These are phyloP conservation scores for Tubulanus polymorphus DNA, from an alignment of 2,888 invertebrate species.

Conservation along the genomic window DNA sequence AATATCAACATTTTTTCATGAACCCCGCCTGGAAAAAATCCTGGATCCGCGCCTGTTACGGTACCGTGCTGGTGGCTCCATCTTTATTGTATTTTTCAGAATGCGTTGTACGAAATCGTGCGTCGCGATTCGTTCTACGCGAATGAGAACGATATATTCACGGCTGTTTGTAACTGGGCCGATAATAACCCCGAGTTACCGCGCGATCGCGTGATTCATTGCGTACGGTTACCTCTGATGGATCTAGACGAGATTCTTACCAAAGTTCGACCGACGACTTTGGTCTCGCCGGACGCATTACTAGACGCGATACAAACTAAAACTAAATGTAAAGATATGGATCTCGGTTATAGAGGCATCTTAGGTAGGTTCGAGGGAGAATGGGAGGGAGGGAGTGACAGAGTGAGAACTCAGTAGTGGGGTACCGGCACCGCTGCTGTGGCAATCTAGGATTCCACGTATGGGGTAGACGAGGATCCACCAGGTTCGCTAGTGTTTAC, in stretches of 20 bases:
- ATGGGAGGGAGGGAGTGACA: no score
- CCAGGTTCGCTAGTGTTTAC: no score
- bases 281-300: constrained; percentile 83
- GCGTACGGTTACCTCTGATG: constrained; percentile 80
- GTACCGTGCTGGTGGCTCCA: no score
- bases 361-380: constrained; percentile 28
- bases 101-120: constrained; percentile 77
- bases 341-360: constrained; percentile 76
- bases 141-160: constrained; percentile 91
- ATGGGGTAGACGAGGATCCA: no score
- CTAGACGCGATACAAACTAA: constrained; percentile 91
- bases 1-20: no score
- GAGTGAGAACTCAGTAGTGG: no score
- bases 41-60: no score
- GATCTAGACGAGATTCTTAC: constrained; percentile 80
- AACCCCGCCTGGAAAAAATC: no score
- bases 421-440: no score
- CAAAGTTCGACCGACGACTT: constrained; percentile 79
- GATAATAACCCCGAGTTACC: constrained; percentile 68
- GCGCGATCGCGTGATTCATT: constrained; percentile 37
- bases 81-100: no score
- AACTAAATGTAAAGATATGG: constrained; percentile 72
- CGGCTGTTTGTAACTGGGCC: constrained; percentile 83
- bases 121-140: constrained; percentile 94
- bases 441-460: no score